Evolutionary conservation across 2,888 invertebrate species (phyloP).

Genomic region (Morpho deidamia): DNA sequence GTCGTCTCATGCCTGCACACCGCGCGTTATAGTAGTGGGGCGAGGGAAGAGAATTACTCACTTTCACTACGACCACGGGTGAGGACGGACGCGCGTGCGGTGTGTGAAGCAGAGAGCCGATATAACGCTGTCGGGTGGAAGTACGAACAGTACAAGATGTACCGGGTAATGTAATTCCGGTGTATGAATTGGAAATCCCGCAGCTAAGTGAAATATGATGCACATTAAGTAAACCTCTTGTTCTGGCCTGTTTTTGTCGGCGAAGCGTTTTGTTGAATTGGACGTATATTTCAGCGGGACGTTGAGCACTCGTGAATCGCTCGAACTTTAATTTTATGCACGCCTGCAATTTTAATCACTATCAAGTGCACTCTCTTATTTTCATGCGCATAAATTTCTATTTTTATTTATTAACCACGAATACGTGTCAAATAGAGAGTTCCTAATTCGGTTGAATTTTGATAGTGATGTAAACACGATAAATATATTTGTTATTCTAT

Average conservation of each 20-base stretch:
- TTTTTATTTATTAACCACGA: background rate
- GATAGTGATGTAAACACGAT: background rate
- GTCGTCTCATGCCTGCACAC: too few species aligned
- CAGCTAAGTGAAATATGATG: constrained; percentile 64
- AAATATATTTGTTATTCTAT: too few species aligned
- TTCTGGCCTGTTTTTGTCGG: constrained; percentile 62
- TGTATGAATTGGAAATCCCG: constrained; percentile 48
- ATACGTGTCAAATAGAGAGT: background rate
- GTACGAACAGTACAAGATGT: constrained; percentile 16
- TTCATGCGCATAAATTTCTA: background rate
- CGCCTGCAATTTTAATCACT: background rate
- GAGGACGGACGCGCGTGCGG: too few species aligned
- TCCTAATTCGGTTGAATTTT: background rate
- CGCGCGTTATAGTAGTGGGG: too few species aligned
- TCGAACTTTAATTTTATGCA: constrained; percentile 9
- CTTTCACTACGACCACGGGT: too few species aligned
- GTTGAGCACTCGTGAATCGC: constrained; percentile 5
- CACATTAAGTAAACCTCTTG: constrained; percentile 65
- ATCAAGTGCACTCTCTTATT: background rate
- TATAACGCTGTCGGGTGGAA: too few species aligned
- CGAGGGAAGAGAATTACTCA: too few species aligned
- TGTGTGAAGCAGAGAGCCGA: too few species aligned
- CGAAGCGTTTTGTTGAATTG: constrained; percentile 46
- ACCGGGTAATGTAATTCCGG: constrained; percentile 22
- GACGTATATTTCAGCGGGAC: constrained; percentile 32